Conservation (phyloP, 2,113 vertebrate species). For the Platycercus adscitus region DNA sequence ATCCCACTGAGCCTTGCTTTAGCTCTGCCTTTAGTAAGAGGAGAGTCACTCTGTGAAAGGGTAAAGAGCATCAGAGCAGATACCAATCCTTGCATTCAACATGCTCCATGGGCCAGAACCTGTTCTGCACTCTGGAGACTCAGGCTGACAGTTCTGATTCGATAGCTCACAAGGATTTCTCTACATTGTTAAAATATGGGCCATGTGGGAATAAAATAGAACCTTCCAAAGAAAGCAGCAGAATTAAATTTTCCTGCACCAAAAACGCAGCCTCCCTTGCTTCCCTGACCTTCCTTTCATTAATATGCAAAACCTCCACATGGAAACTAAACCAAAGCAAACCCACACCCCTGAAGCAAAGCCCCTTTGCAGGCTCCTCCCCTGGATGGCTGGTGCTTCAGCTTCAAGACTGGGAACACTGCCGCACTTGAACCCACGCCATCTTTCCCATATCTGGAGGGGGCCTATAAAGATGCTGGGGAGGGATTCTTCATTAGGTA, state of each 20-base stretch:
- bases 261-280: not conserved
- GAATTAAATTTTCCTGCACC: not conserved
- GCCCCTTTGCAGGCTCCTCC: not conserved
- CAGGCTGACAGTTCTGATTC: not conserved
- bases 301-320: not conserved
- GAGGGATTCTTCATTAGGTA: no score
- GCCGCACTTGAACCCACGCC: accelerated
- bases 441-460: no score
- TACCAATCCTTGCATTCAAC: accelerated
- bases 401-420: no score
- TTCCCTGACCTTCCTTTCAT: not conserved
- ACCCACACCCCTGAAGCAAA: not conserved
- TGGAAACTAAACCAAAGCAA: not conserved
- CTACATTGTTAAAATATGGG: not conserved
- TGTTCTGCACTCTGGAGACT: not conserved
- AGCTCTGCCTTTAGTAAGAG: not conserved
- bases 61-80: not conserved
- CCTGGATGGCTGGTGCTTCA: not conserved
- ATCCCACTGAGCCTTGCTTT: not conserved
- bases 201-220: not conserved
- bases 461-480: no score
- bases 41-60: not conserved
- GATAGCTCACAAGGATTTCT: not conserved
- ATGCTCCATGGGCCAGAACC: not conserved
- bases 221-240: not conserved